These are phyloP conservation scores for Chromobotia macracanthus DNA, from an alignment of 2,797 vertebrate genomes.

Conservation along the genomic window DNA sequence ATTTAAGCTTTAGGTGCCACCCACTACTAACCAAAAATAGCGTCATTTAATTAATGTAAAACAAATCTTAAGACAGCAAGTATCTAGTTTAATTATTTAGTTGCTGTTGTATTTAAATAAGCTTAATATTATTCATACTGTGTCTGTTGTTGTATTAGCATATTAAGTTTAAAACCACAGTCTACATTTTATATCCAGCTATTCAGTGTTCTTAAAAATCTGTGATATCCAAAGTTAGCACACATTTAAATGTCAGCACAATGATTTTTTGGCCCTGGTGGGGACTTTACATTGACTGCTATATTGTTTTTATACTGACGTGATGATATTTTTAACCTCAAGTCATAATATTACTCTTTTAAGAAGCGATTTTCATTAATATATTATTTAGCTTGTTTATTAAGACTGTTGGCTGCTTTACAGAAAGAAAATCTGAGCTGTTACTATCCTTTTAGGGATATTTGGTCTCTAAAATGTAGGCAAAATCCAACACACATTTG, in stretches of 20 bases:
- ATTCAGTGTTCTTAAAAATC: too few relatives aligned
- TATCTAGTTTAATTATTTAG: background rate
- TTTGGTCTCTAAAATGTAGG: background rate
- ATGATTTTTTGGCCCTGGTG: too few relatives aligned
- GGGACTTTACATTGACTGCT: too few relatives aligned
- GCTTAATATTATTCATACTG: background rate
- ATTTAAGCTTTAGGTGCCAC: conserved; percentile 10
- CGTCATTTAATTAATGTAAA: background rate
- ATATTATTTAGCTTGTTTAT: too few relatives aligned
- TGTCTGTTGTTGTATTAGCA: too few relatives aligned
- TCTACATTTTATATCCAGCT: background rate
- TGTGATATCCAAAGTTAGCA: too few relatives aligned
- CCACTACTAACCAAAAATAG: conserved; percentile 7
- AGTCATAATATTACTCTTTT: too few relatives aligned
- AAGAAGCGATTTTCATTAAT: too few relatives aligned
- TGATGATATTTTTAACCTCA: too few relatives aligned
- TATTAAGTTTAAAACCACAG: too few relatives aligned
- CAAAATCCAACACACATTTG: background rate
- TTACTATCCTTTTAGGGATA: background rate
- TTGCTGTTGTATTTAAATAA: background rate
- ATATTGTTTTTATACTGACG: too few relatives aligned
- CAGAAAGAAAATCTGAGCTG: background rate
- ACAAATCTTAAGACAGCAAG: background rate
- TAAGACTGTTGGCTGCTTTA: background rate
- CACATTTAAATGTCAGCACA: too few relatives aligned